Conservation (phyloP, 2,113 vertebrate genomes). For the Scalopus aquaticus region DNA sequence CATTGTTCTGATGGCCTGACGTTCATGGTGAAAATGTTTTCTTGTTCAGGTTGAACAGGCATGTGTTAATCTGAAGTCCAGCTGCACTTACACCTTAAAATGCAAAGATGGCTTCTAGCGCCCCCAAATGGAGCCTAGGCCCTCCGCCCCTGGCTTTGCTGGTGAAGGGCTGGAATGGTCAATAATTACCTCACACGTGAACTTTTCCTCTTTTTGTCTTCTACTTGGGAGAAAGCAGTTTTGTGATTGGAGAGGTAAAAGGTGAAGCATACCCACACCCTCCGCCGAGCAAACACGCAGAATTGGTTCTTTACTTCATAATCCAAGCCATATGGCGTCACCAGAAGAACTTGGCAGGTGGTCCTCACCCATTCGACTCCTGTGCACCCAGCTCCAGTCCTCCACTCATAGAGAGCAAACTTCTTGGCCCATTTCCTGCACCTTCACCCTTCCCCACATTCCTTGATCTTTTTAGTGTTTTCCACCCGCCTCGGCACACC, state of each 20-base stretch:
- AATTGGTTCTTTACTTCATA: not conserved
- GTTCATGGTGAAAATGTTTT: constrained; percentile 5
- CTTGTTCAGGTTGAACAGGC: not conserved
- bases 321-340: not conserved
- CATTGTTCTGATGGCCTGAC: not conserved
- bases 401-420: not conserved
- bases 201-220: not conserved
- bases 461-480: not conserved
- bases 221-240: not conserved
- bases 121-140: not conserved
- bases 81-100: not conserved
- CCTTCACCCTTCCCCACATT: not conserved
- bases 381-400: not conserved
- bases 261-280: not conserved
- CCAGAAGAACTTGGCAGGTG: not conserved
- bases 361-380: not conserved
- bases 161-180: not conserved
- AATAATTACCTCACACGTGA: not conserved
- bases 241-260: not conserved
- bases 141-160: not conserved
- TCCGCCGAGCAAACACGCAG: not conserved
- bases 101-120: not conserved
- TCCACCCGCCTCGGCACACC: not conserved
- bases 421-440: not conserved
- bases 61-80: constrained; percentile 3